phyloP scores from a whole-genome alignment of 2,113 vertebrate genomes.

The Cavia aperea region DNA sequence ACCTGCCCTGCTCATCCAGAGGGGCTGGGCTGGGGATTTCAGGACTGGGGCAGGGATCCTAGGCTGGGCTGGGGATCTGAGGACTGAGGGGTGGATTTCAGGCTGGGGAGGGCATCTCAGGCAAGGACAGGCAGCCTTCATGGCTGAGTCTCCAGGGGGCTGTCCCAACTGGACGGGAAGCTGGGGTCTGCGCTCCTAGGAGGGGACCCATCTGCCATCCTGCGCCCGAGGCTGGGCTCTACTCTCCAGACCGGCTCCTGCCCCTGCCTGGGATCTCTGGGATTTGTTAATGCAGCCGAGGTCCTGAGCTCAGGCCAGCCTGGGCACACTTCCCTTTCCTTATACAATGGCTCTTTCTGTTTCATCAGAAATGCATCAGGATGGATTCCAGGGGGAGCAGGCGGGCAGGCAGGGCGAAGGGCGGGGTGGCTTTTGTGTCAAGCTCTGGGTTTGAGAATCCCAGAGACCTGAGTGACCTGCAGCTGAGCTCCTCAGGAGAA shows the following conservation, averaged over 20 bases:
- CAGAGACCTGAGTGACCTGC: neutral
- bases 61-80: neutral
- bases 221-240: neutral
- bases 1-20: neutral
- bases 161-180: neutral
- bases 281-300: neutral
- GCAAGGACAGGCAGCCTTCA: neutral
- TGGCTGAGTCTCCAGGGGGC: accelerated
- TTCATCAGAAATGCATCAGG: neutral
- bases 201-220: neutral
- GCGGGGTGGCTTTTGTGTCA: neutral
- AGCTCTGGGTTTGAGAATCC: neutral
- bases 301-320: neutral
- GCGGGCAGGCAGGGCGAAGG: neutral
- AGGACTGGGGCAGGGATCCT: neutral
- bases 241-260: neutral
- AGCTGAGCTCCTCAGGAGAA: accelerated
- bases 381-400: neutral
- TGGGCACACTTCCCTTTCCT: neutral
- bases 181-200: neutral
- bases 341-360: neutral
- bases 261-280: accelerated
- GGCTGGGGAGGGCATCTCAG: neutral
- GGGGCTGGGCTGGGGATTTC: neutral
- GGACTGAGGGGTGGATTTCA: neutral